Evolutionary conservation across 1,140 invertebrate genomes (phyloP).

Genomic region (Solen grandis): DNA sequence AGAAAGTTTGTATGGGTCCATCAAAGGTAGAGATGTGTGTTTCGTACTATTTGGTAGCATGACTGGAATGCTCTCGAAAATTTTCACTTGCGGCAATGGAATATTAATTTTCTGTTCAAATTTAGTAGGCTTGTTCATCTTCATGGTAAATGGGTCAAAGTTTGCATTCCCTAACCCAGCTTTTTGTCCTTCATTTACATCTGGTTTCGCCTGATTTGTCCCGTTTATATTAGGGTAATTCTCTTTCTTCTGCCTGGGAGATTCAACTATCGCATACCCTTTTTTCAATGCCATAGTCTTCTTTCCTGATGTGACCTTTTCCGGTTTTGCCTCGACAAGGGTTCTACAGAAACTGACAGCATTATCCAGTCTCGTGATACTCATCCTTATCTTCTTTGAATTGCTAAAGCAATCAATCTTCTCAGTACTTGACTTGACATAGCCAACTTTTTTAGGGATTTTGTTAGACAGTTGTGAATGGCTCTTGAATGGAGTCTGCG

Average conservation of each 20-base stretch:
- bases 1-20: no score
- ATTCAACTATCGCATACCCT: neutral
- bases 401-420: conserved; percentile 17
- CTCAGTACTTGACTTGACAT: neutral
- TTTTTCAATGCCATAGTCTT: neutral
- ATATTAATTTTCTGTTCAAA: conserved; percentile 37
- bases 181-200: neutral
- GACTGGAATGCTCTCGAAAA: conserved; percentile 19
- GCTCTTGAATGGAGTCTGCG: conserved; percentile 19
- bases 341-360: conserved; percentile 50
- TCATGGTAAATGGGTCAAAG: conserved; percentile 26
- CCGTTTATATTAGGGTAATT: neutral
- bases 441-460: no score
- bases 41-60: neutral
- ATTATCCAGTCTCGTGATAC: conserved; percentile 45
- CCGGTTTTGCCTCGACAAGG: neutral
- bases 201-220: neutral
- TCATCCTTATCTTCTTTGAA: conserved; percentile 21
- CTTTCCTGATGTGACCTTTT: no score
- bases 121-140: conserved; percentile 44
- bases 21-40: neutral
- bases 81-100: conserved; percentile 35
- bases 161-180: no score
- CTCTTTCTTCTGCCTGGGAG: neutral
- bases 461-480: neutral